A percentile compares a stretch with the other conserved stretches of the same genome.
Evolutionary conservation across 2,113 vertebrate genomes (phyloP).

Genomic region (Oryzias javanicus): DNA sequence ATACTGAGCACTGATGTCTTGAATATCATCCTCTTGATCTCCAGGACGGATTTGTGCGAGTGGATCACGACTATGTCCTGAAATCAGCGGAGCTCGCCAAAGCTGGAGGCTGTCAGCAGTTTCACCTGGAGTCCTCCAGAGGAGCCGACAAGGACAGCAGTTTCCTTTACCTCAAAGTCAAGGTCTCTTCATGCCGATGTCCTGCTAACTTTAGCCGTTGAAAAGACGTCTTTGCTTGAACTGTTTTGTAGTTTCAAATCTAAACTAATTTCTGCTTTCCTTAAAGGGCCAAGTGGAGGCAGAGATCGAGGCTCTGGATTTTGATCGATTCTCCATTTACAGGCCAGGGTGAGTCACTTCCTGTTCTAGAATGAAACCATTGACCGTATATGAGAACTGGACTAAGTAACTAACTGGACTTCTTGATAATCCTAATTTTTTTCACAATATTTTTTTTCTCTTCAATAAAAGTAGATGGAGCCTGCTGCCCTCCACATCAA

Average conservation of each 20-base stretch:
- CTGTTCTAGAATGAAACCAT: not conserved
- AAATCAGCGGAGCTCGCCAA: conserved; percentile 89
- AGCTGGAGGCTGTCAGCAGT: conserved; percentile 88
- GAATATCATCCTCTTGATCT: not conserved
- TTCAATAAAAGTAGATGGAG: too few relatives aligned
- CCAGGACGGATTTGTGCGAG: conserved; percentile 88
- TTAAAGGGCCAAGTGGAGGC: conserved; percentile 87
- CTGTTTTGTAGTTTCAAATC: too few relatives aligned
- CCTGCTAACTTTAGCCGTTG: not conserved
- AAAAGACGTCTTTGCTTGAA: too few relatives aligned
- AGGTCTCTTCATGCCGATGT: conserved; percentile 71
- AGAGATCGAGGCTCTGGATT: conserved; percentile 75
- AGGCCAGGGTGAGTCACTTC: conserved; percentile 85
- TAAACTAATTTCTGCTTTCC: conserved; percentile 9
- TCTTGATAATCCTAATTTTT: too few relatives aligned
- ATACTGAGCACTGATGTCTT: too few relatives aligned
- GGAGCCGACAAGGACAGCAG: conserved; percentile 83
- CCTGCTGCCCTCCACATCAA: too few relatives aligned
- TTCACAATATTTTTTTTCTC: too few relatives aligned
- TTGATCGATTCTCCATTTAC: conserved; percentile 81
- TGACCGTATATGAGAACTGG: not conserved
- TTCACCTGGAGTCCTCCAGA: conserved; percentile 85
- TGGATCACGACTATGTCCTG: conserved; percentile 90
- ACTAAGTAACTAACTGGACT: too few relatives aligned
- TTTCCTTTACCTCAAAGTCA: conserved; percentile 88